Evolutionary conservation across 30 jellyfish, hydroid and myxozoan genomes (phyloP).

Genomic region (Cassiopea xamachana): DNA sequence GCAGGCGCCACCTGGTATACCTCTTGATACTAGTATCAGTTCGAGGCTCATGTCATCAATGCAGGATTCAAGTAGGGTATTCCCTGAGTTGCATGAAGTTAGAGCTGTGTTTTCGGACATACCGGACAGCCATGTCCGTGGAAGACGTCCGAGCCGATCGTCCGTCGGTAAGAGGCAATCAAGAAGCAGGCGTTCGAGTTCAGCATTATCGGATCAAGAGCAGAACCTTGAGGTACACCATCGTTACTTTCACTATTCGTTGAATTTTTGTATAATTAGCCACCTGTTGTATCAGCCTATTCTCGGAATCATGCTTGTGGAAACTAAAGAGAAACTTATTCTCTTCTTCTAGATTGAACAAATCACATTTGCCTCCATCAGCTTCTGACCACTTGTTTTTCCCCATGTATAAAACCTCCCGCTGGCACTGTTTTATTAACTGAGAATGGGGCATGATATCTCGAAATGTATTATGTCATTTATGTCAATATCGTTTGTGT

Average conservation of each 20-base stretch:
- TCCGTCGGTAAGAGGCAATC: slow-evolving; percentile 56
- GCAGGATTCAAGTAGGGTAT: slow-evolving; percentile 16
- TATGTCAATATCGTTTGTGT: no score
- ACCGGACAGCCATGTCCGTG: slow-evolving; percentile 45
- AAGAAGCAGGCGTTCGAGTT: slow-evolving; percentile 54
- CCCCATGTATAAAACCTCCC: no score
- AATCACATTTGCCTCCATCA: no score
- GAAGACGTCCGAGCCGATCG: slow-evolving; percentile 60
- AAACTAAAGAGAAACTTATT: no score
- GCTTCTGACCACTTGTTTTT: no score
- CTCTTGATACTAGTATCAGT: slow-evolving; percentile 27
- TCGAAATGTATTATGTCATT: no score
- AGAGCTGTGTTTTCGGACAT: slow-evolving; percentile 42
- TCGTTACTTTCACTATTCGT: not conserved
- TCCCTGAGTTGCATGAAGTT: slow-evolving; percentile 25
- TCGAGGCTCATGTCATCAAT: slow-evolving; percentile 44
- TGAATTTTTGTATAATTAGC: not conserved
- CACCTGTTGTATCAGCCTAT: not conserved
- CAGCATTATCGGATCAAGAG: slow-evolving; percentile 61
- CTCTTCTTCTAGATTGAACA: no score
- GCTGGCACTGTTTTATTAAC: no score
- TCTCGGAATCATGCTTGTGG: no score
- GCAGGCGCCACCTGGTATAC: slow-evolving; percentile 22
- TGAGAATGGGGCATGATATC: no score
- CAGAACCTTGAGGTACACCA: slow-evolving; percentile 72